A percentile compares a stretch with the other conserved stretches of the same genome.
Conservation (phyloP, 1,140 invertebrate species). For the Aphelinus certus region DNA sequence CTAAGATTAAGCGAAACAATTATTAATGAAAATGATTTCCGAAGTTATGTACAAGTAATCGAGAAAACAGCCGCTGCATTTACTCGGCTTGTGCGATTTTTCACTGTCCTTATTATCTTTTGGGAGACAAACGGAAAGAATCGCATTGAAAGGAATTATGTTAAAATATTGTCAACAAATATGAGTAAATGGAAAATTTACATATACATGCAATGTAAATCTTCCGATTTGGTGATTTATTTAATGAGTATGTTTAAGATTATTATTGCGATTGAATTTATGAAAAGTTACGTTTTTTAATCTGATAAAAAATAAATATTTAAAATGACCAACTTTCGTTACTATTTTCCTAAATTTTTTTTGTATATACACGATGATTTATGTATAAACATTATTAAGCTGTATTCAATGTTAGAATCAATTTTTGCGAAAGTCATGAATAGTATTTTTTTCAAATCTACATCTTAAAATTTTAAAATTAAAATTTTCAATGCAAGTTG, state of each 20-base stretch:
- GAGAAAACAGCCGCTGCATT: background rate
- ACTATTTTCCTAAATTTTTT: slow-evolving; percentile 19
- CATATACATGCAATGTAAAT: slow-evolving; percentile 21
- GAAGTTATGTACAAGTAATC: background rate
- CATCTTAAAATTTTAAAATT: no score
- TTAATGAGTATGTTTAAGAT: slow-evolving; percentile 5
- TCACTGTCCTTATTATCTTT: slow-evolving; percentile 6
- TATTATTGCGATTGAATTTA: slow-evolving; percentile 24
- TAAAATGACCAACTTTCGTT: slow-evolving; percentile 26
- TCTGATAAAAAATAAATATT: slow-evolving; percentile 16
- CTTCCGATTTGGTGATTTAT: slow-evolving; percentile 26
- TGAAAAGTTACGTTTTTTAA: slow-evolving; percentile 20
- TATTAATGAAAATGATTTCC: background rate
- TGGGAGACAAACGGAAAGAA: background rate
- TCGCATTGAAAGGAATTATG: no score
- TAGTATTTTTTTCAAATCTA: no score
- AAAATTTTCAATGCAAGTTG: background rate
- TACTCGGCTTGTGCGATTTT: slow-evolving; percentile 2
- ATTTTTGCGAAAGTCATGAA: no score
- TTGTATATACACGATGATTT: background rate
- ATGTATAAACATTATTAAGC: no score
- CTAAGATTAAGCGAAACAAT: slow-evolving; percentile 21
- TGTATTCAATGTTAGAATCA: no score
- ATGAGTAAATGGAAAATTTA: background rate
- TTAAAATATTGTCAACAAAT: background rate